Evolutionary conservation across 2,113 vertebrate genomes (phyloP), one percentile per base, ranked within the genome.

Genomic region (Cavia aperea): DNA sequence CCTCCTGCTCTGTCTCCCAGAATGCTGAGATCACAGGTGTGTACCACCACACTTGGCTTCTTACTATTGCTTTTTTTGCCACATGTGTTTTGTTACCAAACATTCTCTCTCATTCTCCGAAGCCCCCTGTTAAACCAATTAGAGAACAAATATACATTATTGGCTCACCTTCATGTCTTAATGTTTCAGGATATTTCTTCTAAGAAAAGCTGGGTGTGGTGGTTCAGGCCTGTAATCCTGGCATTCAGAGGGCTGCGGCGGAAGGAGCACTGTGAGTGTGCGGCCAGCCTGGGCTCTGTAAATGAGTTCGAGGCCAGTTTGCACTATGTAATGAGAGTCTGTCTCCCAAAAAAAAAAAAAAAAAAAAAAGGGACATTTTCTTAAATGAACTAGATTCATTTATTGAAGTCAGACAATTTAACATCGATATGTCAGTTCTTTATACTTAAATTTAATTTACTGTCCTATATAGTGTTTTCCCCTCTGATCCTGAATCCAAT

Each of bases 321-420:
- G 18, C 18, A n/a, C 36, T 70, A 70, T 21, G 36, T 70, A 70
- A 18, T 70, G 36, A 70, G 36, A 70, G 7, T 18, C 68, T 70
- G 36, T 70, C 68, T 70, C 68, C n/a, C n/a, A 70, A 39, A 70
- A 70, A 70, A 68, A 68, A 16, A 70, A 70, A 70, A 39, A 70
- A 70, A 70, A 68, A 68, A 16, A 36, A 66, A 66, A 33, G 33
- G 8, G 60, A 77, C 36, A 68, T 94, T 90, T 86, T 92, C 60
- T 82, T 95, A 65, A 49, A 39, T 84, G 87, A 79, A 10, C 81
- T 33, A 77, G 56, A 10, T 75, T 51, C 1, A 75, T 0, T 87
- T 84, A 77, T 46, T 82, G 70, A 89, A 94, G 84, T 89, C 29
- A 88, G 39, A 91, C 86, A 94, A 51, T 73, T 85, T 88, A 92